These are phyloP conservation scores for Trichonephila clavipes DNA, from an alignment of 1,140 invertebrate genomes.

Conservation along the genomic window DNA sequence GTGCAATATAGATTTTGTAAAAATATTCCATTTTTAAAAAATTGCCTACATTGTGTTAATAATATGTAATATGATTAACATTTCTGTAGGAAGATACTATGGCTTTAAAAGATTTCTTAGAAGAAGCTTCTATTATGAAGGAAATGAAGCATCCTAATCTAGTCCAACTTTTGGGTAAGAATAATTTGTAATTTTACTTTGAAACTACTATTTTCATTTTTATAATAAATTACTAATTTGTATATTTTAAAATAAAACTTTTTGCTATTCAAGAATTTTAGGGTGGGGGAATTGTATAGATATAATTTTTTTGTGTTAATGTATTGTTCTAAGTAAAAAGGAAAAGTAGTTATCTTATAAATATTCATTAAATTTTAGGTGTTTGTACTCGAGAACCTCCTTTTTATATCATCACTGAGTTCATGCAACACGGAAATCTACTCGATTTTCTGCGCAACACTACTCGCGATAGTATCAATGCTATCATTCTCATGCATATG, in stretches of 20 bases:
- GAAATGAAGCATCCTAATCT: slow-evolving; percentile 99
- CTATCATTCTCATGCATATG: slow-evolving; percentile 98
- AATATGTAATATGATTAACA: neutral
- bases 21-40: no score
- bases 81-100: slow-evolving; percentile 94
- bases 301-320: no score
- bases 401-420: slow-evolving; percentile 99
- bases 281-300: no score
- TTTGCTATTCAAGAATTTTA: no score
- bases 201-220: no score
- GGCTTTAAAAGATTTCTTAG: slow-evolving; percentile 99
- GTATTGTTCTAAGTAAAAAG: no score
- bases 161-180: slow-evolving; percentile 92
- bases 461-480: slow-evolving; percentile 93
- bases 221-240: no score
- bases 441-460: slow-evolving; percentile 96
- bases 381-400: slow-evolving; percentile 99
- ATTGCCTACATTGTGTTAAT: neutral
- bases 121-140: slow-evolving; percentile 99
- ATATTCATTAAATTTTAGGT: slow-evolving; percentile 81
- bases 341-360: no score
- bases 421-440: slow-evolving; percentile 99
- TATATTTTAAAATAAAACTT: no score
- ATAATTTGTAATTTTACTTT: no score
- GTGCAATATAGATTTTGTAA: no score